Evolutionary conservation across 2,797 vertebrate genomes (phyloP).

Genomic region (Sebastes kiyomatsui): DNA sequence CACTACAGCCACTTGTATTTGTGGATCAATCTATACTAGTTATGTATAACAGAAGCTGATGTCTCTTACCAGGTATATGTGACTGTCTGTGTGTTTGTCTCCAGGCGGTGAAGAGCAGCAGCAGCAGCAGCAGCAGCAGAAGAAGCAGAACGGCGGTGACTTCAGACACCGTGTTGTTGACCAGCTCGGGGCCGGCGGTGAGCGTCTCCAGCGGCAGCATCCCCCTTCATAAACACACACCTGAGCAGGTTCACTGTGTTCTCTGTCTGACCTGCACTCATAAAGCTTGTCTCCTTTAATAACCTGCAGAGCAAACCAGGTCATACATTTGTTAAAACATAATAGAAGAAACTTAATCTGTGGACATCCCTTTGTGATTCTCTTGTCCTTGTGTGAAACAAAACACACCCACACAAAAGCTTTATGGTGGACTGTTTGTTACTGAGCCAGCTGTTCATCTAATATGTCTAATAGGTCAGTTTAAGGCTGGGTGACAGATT

Average conservation of each 20-base stretch:
- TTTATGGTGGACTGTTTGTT: slow-evolving; percentile 5
- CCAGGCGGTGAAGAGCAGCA: slow-evolving; percentile 81
- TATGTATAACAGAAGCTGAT: background rate
- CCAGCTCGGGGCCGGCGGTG: slow-evolving; percentile 64
- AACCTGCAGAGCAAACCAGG: slow-evolving; percentile 61
- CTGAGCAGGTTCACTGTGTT: background rate
- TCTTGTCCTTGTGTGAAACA: slow-evolving; percentile 70
- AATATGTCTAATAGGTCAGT: background rate
- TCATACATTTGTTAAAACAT: slow-evolving; percentile 70
- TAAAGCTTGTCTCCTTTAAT: slow-evolving; percentile 3
- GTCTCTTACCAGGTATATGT: slow-evolving; percentile 86
- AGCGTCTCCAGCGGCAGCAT: slow-evolving; percentile 72
- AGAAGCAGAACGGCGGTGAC: slow-evolving; percentile 73
- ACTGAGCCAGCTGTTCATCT: background rate
- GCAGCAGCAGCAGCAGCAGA: slow-evolving; percentile 19
- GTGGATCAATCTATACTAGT: background rate
- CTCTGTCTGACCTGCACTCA: slow-evolving; percentile 53
- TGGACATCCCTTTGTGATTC: slow-evolving; percentile 18
- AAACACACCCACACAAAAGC: slow-evolving; percentile 62
- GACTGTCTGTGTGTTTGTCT: slow-evolving; percentile 72
- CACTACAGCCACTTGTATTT: background rate
- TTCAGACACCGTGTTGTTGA: slow-evolving; percentile 42
- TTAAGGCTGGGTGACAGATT: background rate
- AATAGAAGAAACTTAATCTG: slow-evolving; percentile 40
- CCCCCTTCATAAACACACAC: slow-evolving; percentile 44